Evolutionary conservation across 2,888 invertebrate species (phyloP), one percentile per base, ranked within the genome.

Genomic region (Parnassius orleans): DNA sequence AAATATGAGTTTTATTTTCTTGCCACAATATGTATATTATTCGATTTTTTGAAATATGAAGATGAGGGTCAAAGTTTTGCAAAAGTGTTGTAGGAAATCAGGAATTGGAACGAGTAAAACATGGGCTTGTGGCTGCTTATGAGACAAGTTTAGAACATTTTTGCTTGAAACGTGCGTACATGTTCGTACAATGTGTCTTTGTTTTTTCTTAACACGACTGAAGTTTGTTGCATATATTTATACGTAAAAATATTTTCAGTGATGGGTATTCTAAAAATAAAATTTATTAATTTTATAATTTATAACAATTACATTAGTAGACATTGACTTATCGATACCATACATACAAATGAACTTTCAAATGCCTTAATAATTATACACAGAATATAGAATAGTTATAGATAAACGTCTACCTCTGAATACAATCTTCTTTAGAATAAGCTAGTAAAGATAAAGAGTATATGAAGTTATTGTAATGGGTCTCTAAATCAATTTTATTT

Each of bases 21-120:
- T 55, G 61, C 62, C 55, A 57, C 62, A 64, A 56, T 57, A 63
- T 66, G 46, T 64, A 66, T 63, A 65, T 63, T 63, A 65, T 63
- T 67, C 66, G 57, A 65, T 63, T 68, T 62, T 52, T 61, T 63
- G 62, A 66, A 61, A 66, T 67, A 69, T 67, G 66, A 66, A 61
- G 67, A 69, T 65, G 63, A 65, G 67, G 68, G 66, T 65, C 60
- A 67, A 67, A 66, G 65, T 69, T 69, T 64, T 61, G 64, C 64
- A 63, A 64, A 63, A 64, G 63, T 66, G 65, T 65, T 65, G 59
- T 47, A 63, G 63, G 65, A 65, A 66, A 65, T 67, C 67, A 65
- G 64, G 65, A 66, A 67, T 65, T 67, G 69, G 63, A 52, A 61
- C 60, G 64, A 67, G 65, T 66, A 65, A 65, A 65, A 66, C 63